phyloP scores from a whole-genome alignment of 2,797 vertebrate species.

The Amblyopsis hoosieri region DNA sequence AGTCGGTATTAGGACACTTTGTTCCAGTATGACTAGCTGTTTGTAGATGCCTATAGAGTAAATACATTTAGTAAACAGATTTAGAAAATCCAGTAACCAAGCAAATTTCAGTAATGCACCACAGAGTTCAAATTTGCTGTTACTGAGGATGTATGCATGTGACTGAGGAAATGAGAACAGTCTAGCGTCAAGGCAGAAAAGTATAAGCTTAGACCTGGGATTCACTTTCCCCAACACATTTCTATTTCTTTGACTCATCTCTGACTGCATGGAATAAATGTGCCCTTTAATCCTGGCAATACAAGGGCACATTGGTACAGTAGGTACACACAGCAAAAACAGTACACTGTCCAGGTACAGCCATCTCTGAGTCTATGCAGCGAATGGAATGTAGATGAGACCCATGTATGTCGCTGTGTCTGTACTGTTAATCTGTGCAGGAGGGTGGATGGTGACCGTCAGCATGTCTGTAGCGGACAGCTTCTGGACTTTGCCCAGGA shows the following conservation, averaged over 20 bases:
- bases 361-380: background rate
- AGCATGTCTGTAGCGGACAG: fast-evolving
- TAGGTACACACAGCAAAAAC: slow-evolving; percentile 13
- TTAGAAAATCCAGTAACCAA: too few relatives aligned
- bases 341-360: background rate
- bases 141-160: too few relatives aligned
- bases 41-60: too few relatives aligned
- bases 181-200: too few relatives aligned
- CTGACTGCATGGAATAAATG: background rate
- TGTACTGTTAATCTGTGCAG: fast-evolving
- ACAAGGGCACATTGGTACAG: background rate
- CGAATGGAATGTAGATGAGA: slow-evolving; percentile 47
- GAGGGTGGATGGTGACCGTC: background rate
- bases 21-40: too few relatives aligned
- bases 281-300: background rate
- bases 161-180: too few relatives aligned
- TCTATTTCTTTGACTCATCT: background rate
- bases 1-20: too few relatives aligned
- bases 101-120: too few relatives aligned
- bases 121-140: too few relatives aligned
- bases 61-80: too few relatives aligned
- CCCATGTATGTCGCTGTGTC: slow-evolving; percentile 14
- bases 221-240: background rate
- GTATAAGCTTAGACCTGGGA: background rate
- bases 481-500: slow-evolving; percentile 37